Percentiles rank a stretch among this genome's conserved stretches.
Evolutionary conservation across 2,888 invertebrate species (phyloP).

Genomic region (Ceratothoa steindachneri): DNA sequence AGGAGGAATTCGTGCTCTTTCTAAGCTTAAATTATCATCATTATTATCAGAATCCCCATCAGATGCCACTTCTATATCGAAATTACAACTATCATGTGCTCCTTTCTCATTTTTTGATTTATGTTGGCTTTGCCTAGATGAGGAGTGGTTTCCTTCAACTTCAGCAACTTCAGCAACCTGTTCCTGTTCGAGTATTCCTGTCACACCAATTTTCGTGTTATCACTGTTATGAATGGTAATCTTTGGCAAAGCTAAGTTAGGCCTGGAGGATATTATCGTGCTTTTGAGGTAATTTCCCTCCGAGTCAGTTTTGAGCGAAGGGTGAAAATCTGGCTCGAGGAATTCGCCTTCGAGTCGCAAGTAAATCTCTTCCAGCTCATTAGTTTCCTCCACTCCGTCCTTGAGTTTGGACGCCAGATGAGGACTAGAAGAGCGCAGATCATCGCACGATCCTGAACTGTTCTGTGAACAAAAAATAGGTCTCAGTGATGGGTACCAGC

Average conservation of each 20-base stretch:
- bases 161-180: too few species aligned
- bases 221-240: too few species aligned
- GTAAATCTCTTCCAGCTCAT: neutral
- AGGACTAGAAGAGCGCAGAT: neutral
- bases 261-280: too few species aligned
- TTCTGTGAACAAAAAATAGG: constrained; percentile 5
- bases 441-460: constrained; percentile 12
- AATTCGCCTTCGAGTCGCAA: neutral
- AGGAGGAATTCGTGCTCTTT: neutral
- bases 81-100: too few species aligned
- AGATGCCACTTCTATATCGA: too few species aligned
- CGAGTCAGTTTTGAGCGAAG: neutral
- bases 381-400: too few species aligned
- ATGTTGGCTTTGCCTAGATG: too few species aligned
- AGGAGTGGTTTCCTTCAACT: too few species aligned
- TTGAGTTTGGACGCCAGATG: neutral
- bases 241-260: too few species aligned
- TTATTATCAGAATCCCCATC: constrained; percentile 16
- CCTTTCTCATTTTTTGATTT: too few species aligned
- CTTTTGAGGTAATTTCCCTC: neutral
- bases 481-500: neutral
- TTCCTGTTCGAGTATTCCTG: too few species aligned
- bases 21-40: constrained; percentile 25
- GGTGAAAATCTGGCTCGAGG: neutral
- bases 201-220: too few species aligned